Conservation (phyloP, 2,888 invertebrate species). For the Fragum fragum region DNA sequence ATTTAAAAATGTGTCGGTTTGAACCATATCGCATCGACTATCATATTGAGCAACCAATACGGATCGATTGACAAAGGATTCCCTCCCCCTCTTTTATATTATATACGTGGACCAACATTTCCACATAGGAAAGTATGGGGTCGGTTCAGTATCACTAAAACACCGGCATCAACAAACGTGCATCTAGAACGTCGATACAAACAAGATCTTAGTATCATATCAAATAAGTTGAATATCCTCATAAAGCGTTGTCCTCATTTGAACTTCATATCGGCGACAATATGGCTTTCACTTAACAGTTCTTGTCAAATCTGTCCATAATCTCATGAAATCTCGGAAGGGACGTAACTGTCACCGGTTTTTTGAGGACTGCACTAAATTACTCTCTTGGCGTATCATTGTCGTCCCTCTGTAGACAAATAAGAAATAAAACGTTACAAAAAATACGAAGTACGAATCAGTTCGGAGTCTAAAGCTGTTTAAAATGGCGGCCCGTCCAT, state of each 20-base stretch:
- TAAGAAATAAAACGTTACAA: conserved; percentile 31
- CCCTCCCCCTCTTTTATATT: too few relatives aligned
- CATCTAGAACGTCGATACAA: too few relatives aligned
- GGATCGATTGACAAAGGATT: too few relatives aligned
- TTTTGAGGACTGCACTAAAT: conserved; percentile 35
- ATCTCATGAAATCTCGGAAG: conserved; percentile 34
- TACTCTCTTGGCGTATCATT: conserved; percentile 30
- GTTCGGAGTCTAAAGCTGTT: not conserved
- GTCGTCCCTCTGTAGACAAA: conserved; percentile 20
- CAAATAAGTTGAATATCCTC: too few relatives aligned
- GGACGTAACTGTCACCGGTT: conserved; percentile 35
- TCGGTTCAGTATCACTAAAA: too few relatives aligned
- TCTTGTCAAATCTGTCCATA: conserved; percentile 14
- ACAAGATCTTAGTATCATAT: too few relatives aligned
- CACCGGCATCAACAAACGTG: too few relatives aligned
- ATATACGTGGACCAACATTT: too few relatives aligned
- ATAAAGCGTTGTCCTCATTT: not conserved
- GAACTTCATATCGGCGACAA: not conserved
- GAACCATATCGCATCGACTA: too few relatives aligned
- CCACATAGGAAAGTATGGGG: too few relatives aligned
- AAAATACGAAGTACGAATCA: conserved; percentile 21
- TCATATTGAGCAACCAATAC: too few relatives aligned
- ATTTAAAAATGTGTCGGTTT: too few relatives aligned
- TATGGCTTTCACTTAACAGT: not conserved
- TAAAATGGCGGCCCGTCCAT: conserved; percentile 10